These are phyloP conservation scores for Capromys pilorides DNA, from an alignment of 2,797 vertebrate genomes.

Conservation along the genomic window DNA sequence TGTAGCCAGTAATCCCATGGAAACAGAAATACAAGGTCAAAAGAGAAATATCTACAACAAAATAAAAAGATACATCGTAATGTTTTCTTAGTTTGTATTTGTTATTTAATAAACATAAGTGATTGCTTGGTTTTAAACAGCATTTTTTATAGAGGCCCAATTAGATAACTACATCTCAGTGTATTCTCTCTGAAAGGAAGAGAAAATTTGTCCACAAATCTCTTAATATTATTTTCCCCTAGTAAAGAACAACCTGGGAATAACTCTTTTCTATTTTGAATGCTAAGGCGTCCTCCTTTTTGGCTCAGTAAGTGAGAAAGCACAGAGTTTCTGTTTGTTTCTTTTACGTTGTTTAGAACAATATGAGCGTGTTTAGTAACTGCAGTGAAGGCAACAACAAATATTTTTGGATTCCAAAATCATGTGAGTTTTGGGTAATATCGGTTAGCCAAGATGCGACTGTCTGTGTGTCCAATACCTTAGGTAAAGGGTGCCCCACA, in stretches of 20 bases:
- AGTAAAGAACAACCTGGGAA: not conserved
- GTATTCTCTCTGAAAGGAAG: not conserved
- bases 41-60: not conserved
- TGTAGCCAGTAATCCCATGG: not conserved
- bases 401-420: not conserved
- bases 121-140: not conserved
- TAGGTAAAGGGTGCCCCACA: not conserved
- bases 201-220: not conserved
- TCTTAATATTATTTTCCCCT: not conserved
- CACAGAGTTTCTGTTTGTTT: not conserved
- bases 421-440: not conserved
- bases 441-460: not conserved
- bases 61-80: not conserved
- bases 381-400: not conserved
- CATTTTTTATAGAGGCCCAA: not conserved
- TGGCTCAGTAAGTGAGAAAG: not conserved
- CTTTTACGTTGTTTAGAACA: not conserved
- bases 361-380: not conserved
- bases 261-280: not conserved
- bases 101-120: not conserved
- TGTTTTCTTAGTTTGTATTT: not conserved
- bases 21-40: not conserved
- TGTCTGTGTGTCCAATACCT: rapidly evolving
- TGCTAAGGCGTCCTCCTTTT: not conserved
- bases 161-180: not conserved